phyloP scores from a whole-genome alignment of 2,113 vertebrate genomes.

The Myrmophylax atrothorax region DNA sequence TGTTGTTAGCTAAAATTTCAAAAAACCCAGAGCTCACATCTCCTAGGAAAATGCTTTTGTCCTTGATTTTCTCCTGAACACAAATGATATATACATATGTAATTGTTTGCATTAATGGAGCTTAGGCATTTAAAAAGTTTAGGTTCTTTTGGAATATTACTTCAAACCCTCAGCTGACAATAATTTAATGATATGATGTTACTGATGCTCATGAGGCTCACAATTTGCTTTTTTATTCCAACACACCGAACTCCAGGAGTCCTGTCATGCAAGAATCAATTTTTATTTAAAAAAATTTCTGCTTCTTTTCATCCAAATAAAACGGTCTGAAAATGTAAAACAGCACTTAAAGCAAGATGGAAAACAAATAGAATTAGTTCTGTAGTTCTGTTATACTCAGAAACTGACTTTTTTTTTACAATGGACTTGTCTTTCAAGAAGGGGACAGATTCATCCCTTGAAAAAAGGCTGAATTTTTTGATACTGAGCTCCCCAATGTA shows the following conservation, averaged over 20 bases:
- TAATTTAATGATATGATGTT: background rate
- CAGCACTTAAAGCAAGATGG: background rate
- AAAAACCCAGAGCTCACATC: background rate
- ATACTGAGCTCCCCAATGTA: background rate
- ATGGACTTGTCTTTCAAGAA: background rate
- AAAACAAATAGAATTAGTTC: background rate
- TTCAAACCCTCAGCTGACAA: background rate
- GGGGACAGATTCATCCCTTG: background rate
- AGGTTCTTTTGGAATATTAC: background rate
- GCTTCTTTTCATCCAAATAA: background rate
- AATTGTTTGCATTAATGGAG: background rate
- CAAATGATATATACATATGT: background rate
- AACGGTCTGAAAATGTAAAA: background rate
- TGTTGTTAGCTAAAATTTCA: background rate
- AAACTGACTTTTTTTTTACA: background rate
- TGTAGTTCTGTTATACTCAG: background rate
- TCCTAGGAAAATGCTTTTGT: background rate
- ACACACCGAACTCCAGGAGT: background rate
- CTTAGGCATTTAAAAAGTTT: background rate
- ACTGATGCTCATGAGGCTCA: background rate
- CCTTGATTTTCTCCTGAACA: background rate
- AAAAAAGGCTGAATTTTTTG: background rate
- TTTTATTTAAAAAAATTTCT: slow-evolving; percentile 30
- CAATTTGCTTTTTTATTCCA: background rate
- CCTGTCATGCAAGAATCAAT: background rate